Conservation (phyloP, 2,113 vertebrate genomes). For the Sinocyclocheilus anophthalmus region DNA sequence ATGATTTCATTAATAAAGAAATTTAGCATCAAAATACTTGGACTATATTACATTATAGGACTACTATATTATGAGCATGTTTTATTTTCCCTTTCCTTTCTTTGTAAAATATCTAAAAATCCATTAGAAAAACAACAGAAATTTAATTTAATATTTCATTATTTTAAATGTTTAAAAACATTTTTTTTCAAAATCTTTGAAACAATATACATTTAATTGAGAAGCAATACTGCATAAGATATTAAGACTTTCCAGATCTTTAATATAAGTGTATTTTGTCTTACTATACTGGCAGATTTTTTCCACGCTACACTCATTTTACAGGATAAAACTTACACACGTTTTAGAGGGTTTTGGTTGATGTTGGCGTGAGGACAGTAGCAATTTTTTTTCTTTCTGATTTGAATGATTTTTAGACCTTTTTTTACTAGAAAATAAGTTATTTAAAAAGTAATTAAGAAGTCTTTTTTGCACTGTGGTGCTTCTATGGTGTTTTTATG, state of each 20-base stretch:
- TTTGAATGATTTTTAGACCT: background rate
- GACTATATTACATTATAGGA: background rate
- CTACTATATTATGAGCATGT: background rate
- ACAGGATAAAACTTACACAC: no score
- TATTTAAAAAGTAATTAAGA: background rate
- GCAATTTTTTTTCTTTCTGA: background rate
- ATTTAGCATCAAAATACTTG: background rate
- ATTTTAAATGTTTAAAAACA: background rate
- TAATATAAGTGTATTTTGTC: background rate
- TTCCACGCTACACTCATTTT: no score
- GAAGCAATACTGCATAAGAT: background rate
- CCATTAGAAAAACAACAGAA: background rate
- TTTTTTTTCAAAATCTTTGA: background rate
- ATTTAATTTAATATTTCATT: background rate
- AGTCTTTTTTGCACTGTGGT: background rate
- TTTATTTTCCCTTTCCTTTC: background rate
- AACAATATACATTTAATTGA: background rate
- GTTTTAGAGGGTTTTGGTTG: background rate
- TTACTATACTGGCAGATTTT: background rate
- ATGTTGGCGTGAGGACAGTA: conserved; percentile 6
- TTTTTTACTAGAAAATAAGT: background rate
- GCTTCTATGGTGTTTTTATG: background rate
- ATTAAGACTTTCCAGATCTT: background rate
- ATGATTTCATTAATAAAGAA: background rate
- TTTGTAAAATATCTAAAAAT: background rate